Evolutionary conservation across 2,888 invertebrate genomes (phyloP), one percentile per base, ranked within the genome.

Genomic region (Aphidoletes aphidimyza): DNA sequence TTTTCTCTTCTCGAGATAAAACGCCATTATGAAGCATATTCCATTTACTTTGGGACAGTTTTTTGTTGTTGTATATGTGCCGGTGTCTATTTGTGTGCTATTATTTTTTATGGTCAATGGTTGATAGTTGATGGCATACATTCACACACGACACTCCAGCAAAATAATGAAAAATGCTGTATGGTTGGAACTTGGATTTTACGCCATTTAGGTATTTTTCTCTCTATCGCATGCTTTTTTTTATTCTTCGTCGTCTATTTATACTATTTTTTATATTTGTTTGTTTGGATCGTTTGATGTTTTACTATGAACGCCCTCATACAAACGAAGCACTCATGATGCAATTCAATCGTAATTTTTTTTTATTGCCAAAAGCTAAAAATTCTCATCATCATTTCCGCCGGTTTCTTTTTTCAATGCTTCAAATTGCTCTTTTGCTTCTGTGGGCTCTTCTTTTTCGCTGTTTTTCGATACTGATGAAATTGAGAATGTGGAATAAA

Each of bases 321-420:
- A 22, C 54, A 54, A 54, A 54, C 54, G 54, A 54, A 54, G 22
- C 54, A 54, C 54, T 54, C 54, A 54, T 54, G 22, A 22, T 54
- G 54, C 54, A 54, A 54, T 54, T 54, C 54, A 54, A 54, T 54
- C 54, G 54, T 54, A 54, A 54, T 54, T 54, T 54, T n/a, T n/a
- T n/a, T 54, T 54, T 54, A 54, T 54, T 54, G 54, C 54, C 22
- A 54, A 54, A 54, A 54, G 54, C 54, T 54, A 54, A 54, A 54
- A 54, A 8, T 54, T 54, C 54, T 54, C 54, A 54, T 54, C 54
- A 54, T 54, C 54, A 22, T 54, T 54, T 54, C 54, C 54, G 22
- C 22, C 54, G 5, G 1, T 54, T 54, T 47, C 17, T 47, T 17
- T 47, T 22, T 54, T 22, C n/a, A n/a, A 3, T 22, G n/a, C 54